Percentiles rank a stretch among this genome's conserved stretches.
Evolutionary conservation across 2,113 vertebrate species (phyloP).

Genomic region (Passer montanus): DNA sequence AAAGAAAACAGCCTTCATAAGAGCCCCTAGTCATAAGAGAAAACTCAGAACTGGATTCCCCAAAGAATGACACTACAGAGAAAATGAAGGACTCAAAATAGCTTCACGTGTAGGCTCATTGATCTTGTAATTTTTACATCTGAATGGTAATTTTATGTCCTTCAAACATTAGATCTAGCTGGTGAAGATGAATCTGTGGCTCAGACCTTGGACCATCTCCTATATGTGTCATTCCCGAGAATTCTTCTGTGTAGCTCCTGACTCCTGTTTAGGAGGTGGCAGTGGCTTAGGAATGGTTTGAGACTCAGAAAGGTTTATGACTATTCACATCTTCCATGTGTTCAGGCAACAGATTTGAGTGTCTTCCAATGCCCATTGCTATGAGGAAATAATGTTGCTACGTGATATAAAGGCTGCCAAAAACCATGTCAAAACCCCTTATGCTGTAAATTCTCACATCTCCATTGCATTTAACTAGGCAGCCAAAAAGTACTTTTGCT

Average conservation of each 20-base stretch:
- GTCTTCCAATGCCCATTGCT: neutral
- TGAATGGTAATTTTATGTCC: neutral
- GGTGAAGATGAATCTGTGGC: neutral
- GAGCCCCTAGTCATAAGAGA: neutral
- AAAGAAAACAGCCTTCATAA: neutral
- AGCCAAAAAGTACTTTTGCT: neutral
- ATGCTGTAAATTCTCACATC: neutral
- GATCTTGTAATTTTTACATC: neutral
- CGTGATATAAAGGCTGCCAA: neutral
- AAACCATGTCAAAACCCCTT: neutral
- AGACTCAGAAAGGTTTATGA: neutral
- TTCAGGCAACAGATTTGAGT: neutral
- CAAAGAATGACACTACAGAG: neutral
- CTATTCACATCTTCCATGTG: neutral
- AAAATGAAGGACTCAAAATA: neutral
- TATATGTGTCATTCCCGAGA: neutral
- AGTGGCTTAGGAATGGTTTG: neutral
- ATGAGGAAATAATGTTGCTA: neutral
- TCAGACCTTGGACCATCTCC: neutral
- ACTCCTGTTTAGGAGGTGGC: neutral
- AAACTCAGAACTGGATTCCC: neutral
- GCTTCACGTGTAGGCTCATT: neutral
- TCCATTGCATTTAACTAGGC: neutral
- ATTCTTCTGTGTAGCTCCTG: neutral
- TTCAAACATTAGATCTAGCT: neutral